These are phyloP conservation scores for Halocynthia roretzi DNA, from an alignment of 23 tunicate genomes.

Conservation along the genomic window DNA sequence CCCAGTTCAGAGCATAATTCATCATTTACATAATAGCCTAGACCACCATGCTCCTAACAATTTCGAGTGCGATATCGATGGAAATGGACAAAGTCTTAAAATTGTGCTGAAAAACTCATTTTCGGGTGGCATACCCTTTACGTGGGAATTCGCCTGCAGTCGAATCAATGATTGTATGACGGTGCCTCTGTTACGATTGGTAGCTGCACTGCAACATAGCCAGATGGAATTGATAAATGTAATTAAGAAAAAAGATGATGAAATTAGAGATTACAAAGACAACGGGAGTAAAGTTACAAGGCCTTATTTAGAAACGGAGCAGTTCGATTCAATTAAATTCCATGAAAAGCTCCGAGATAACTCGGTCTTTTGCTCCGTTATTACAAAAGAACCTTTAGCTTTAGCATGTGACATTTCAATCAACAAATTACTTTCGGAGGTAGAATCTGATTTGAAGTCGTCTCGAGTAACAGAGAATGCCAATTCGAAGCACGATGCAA, in stretches of 20 bases:
- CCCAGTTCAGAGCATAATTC: not conserved
- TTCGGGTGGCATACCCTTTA: slow-evolving; percentile 14
- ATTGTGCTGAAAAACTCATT: slow-evolving; percentile 8
- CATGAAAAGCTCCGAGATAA: not conserved
- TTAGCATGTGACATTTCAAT: too few species aligned
- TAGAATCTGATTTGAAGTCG: too few species aligned
- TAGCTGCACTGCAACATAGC: not conserved
- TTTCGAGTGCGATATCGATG: not conserved
- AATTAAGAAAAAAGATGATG: slow-evolving; percentile 16
- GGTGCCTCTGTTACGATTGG: not conserved
- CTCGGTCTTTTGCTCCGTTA: not conserved
- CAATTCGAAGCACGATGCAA: too few species aligned
- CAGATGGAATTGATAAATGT: slow-evolving; percentile 6
- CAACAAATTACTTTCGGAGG: too few species aligned
- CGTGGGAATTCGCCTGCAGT: slow-evolving; percentile 14
- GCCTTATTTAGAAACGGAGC: slow-evolving; percentile 10
- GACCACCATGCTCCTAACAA: not conserved
- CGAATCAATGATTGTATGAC: not conserved
- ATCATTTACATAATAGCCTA: not conserved
- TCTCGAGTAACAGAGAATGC: too few species aligned
- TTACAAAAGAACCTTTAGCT: slow-evolving; percentile 3
- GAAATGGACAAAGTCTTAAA: not conserved
- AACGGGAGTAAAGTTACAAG: slow-evolving; percentile 4
- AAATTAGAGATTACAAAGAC: slow-evolving; percentile 21
- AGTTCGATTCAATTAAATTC: slow-evolving; percentile 4